Base-by-base conservation (phyloP, 2,113 vertebrate species). In the Epinephelus lanceolatus region DNA sequence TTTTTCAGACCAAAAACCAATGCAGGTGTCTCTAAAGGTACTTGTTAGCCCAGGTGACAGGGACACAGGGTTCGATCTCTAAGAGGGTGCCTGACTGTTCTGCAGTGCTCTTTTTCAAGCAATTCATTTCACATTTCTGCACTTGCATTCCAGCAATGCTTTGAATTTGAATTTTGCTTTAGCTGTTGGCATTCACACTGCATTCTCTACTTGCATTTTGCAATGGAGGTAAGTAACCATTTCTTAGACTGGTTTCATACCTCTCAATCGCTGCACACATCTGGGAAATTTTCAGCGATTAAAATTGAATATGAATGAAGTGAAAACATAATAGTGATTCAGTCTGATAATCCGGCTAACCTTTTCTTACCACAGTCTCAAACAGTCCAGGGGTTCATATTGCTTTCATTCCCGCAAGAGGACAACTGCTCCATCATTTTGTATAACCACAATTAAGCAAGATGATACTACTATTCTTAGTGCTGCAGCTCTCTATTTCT, bases 211-310 rank as follows among this genome's bases (percentile, higher is more conserved):
- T 42, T 10, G 11, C 42, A 42, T 42, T 42, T 42, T 42, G 10
- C 42, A 42, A 11, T 42, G 8, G 9, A 42, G 2, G 9, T 15
- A 56, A 5, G 9, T 4, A 56, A 5, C 1, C 11, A 2, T 30
- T 19, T 67, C 13, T 65, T 55, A 1, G 21, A 45, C 33, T 61
- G 0, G 13, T 49, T 87, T 79, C 70, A 66, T 59, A 75, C n/a
- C 65, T 61, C 18, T 66, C 1, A 53, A 52, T 71, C 7, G 10
- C 47, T 71, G 15, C 77, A 67, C 21, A 63, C 55, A n/a, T 15
- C 7, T 27, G 1, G 8, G 5, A 10, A 42, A 49, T 37, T 47
- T 30, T 42, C 37, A 3, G 56, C 6, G 10, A 68, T 21, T 72
- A n/a, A 47, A 61, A 62, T 0, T 25, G 17, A 55, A 73, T 42